Percentiles rank a stretch among this genome's conserved stretches.
phyloP scores from a whole-genome alignment of 2,113 vertebrate species.

The Speoplatyrhinus poulsoni region DNA sequence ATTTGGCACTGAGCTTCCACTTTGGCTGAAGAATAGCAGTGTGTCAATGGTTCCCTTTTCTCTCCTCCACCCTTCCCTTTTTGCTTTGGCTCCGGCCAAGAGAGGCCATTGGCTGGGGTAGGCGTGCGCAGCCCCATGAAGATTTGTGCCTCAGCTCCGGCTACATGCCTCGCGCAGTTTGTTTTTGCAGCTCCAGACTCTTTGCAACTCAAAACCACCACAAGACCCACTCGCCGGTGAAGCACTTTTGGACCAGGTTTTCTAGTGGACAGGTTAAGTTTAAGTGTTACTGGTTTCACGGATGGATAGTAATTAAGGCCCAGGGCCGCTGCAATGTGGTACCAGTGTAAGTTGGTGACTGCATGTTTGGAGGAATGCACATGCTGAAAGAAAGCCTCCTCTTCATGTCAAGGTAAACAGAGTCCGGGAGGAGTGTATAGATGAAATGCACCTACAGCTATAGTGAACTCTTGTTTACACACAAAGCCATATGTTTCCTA shows the following conservation, averaged over 20 bases:
- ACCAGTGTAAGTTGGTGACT: conserved; percentile 44
- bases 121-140: conserved; percentile 49
- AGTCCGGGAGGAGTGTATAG: neutral
- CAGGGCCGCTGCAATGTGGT: conserved; percentile 37
- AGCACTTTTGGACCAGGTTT: conserved; percentile 20
- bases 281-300: conserved; percentile 26
- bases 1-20: conserved; percentile 60
- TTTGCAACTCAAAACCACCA: conserved; percentile 18
- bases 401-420: conserved; percentile 49
- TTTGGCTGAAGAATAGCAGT: conserved; percentile 63
- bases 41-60: conserved; percentile 65
- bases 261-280: conserved; percentile 12
- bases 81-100: conserved; percentile 41
- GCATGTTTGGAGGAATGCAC: conserved; percentile 51
- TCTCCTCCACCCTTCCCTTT: conserved; percentile 26
- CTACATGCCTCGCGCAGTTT: conserved; percentile 10
- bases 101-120: conserved; percentile 43
- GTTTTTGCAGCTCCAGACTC: conserved; percentile 30
- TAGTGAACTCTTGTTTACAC: neutral
- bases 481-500: neutral
- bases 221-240: conserved; percentile 22
- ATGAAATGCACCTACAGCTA: too few species aligned
- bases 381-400: conserved; percentile 28
- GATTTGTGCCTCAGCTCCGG: conserved; percentile 37
- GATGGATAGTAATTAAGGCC: conserved; percentile 39